A percentile compares a stretch with the other conserved stretches of the same genome.
phyloP scores from a whole-genome alignment of 2,113 vertebrate genomes.

The Callocephalon fimbriatum region DNA sequence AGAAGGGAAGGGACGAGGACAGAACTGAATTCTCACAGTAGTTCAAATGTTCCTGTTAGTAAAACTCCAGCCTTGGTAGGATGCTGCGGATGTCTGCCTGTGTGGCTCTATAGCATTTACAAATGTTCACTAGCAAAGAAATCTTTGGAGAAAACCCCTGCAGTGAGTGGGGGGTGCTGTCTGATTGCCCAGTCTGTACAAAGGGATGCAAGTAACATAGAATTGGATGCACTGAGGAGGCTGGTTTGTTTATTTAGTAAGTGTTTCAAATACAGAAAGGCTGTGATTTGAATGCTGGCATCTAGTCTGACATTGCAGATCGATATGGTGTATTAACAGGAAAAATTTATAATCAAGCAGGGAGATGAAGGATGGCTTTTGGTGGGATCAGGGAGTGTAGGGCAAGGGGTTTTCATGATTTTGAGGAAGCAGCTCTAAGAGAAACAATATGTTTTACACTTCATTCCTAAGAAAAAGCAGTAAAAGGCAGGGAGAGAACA shows the following conservation, averaged over 20 bases:
- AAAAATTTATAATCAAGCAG: not conserved
- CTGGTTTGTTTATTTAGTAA: not conserved
- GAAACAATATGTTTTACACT: not conserved
- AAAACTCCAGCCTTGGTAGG: not conserved
- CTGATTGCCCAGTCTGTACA: not conserved
- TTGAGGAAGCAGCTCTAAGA: not conserved
- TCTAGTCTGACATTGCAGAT: constrained; percentile 41
- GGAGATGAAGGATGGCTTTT: constrained; percentile 10
- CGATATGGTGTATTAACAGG: not conserved
- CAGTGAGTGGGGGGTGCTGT: constrained; percentile 31
- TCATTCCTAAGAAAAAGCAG: not conserved
- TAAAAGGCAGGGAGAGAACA: not conserved
- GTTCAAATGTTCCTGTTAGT: not conserved
- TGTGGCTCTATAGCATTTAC: not conserved
- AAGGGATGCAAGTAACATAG: constrained; percentile 18
- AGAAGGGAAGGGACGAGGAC: not conserved
- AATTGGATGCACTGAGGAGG: not conserved
- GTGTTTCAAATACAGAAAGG: constrained; percentile 31
- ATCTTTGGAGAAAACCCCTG: constrained; percentile 46
- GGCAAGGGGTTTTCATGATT: not conserved
- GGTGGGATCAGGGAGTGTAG: not conserved
- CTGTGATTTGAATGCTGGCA: constrained; percentile 3
- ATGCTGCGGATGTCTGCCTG: constrained; percentile 36
- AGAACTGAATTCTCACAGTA: not conserved
- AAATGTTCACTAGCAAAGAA: constrained; percentile 9